These are phyloP conservation scores for Triplophysa tibetana DNA, from an alignment of 2,113 vertebrate genomes.

Conservation along the genomic window DNA sequence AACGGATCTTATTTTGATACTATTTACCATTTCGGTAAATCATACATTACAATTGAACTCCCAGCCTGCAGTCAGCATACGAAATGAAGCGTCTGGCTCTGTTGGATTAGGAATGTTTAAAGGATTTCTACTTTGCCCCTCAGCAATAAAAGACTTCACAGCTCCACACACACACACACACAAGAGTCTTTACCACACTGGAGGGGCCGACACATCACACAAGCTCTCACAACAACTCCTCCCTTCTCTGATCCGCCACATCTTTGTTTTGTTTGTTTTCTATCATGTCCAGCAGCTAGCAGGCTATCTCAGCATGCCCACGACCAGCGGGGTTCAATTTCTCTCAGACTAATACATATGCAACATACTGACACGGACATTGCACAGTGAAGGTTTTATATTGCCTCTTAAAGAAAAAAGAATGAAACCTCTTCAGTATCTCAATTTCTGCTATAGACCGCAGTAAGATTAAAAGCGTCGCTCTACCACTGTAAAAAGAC, in stretches of 20 bases:
- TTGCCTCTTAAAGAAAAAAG: background rate
- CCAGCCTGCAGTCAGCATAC: slow-evolving; percentile 1
- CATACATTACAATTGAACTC: background rate
- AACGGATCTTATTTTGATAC: too few relatives aligned
- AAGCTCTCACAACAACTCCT: slow-evolving; percentile 32
- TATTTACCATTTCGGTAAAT: background rate
- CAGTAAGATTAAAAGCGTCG: background rate
- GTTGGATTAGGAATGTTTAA: slow-evolving; percentile 27
- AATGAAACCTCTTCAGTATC: background rate
- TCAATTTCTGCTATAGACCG: background rate
- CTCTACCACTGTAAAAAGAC: too few relatives aligned
- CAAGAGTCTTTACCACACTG: slow-evolving; percentile 7
- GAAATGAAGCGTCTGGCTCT: slow-evolving; percentile 13
- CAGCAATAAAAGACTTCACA: slow-evolving; percentile 1
- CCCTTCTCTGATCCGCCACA: slow-evolving; percentile 41
- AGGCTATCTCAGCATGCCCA: slow-evolving; percentile 29
- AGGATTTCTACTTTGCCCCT: slow-evolving; percentile 35
- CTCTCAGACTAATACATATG: slow-evolving; percentile 20
- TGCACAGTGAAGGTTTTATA: background rate
- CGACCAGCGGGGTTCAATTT: slow-evolving; percentile 19
- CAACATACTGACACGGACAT: slow-evolving; percentile 8
- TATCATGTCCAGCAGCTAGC: slow-evolving; percentile 45
- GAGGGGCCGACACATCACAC: slow-evolving; percentile 43
- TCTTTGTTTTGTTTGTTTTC: slow-evolving; percentile 34
- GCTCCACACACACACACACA: slow-evolving; percentile 3